Evolutionary conservation across 53 echinoderm and acorn worm species (phyloP).

Genomic region (Henricia sp.): DNA sequence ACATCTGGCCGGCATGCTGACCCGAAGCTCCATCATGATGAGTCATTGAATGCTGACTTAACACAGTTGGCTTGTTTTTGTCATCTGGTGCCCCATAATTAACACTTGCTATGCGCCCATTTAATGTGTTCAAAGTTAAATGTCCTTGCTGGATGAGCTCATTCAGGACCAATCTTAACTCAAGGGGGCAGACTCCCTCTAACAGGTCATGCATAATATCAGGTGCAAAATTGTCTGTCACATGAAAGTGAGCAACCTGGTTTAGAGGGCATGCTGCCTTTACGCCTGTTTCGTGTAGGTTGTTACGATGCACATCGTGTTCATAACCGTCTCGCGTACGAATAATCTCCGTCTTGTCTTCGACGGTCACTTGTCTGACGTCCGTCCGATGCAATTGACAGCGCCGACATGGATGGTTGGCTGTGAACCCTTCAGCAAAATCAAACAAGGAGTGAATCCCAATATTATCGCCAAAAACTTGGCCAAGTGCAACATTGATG

Average conservation of each 20-base stretch:
- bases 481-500: slow-evolving; percentile 10
- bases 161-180: too few relatives aligned
- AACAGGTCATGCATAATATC: too few relatives aligned
- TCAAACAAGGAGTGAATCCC: slow-evolving; percentile 62
- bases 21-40: slow-evolving; percentile 66
- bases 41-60: slow-evolving; percentile 7
- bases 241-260: too few relatives aligned
- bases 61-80: slow-evolving; percentile 60
- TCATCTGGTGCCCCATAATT: slow-evolving; percentile 55
- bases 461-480: slow-evolving; percentile 62
- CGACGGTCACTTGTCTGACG: neutral
- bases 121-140: too few relatives aligned
- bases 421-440: slow-evolving; percentile 62
- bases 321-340: neutral
- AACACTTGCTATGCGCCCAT: too few relatives aligned
- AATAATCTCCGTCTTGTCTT: neutral
- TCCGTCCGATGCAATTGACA: slow-evolving; percentile 39
- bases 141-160: too few relatives aligned
- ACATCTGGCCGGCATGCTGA: slow-evolving; percentile 72
- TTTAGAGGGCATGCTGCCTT: too few relatives aligned
- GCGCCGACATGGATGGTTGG: slow-evolving; percentile 36
- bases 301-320: neutral
- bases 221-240: too few relatives aligned
- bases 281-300: neutral
- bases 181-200: too few relatives aligned